Base-by-base conservation (phyloP, 1,140 invertebrate genomes). In the Brachionus manjavacas region DNA sequence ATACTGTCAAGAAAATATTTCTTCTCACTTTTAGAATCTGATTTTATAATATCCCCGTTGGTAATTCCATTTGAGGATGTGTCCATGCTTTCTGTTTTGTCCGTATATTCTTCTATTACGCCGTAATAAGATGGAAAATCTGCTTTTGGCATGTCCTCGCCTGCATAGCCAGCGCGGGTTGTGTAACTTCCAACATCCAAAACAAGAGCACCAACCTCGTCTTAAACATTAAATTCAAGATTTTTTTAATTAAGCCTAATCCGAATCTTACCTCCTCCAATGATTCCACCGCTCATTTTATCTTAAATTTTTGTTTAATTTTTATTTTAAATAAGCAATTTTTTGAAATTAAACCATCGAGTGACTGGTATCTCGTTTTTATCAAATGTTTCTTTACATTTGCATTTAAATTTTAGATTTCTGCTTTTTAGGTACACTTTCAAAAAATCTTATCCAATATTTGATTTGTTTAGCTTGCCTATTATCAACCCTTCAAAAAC, bases 131-230 rank as follows among this genome's bases (percentile, higher is more conserved):
- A 74, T 14, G 80, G 55, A 60, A 86, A 66, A 80, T 84, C 79
- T 85, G 89, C 88, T 87, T 90, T 91, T 78, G 96, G 95, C 16
- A 94, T 93, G 88, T 97, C 96, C 89, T 97, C 96, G 83, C 95
- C 94, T 20, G 94, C 94, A 92, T 94, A 95, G 25, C 94, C 94
- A 23, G 94, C 94, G 85, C 94, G 90, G 41, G 96, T 89, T 1
- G 95, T 95, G 89, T 95, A 94, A 87, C 96, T 95, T 0, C 96
- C 97, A 64, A 96, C 92, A 90, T 99, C 97, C 89, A 99, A 97
- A 11, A 99, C 97, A 81, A 99, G 88, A 0, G 97, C 97, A 14
- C 96, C 96, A 86, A 99, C 98, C 90, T 99, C 97, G 91, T 99
- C 97, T 84, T 20, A 20, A 52, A 49, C 7, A 49, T 49, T 20